Conservation (phyloP, 2,888 invertebrate species). For the Unio delphinus region DNA sequence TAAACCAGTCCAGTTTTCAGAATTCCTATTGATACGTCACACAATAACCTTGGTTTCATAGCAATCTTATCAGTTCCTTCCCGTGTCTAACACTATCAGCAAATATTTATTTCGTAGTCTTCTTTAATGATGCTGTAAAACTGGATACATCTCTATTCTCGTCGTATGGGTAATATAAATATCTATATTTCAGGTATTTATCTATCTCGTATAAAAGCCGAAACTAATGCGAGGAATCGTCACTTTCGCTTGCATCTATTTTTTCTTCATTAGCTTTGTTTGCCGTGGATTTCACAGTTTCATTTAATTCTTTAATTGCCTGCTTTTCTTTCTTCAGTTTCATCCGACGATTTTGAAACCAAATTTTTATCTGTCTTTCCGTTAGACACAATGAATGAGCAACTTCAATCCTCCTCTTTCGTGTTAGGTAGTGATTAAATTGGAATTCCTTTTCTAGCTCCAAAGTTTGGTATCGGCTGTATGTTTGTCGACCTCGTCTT, state of each 20-base stretch:
- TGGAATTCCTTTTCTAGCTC: slow-evolving; percentile 99
- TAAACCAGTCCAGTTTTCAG: too few species aligned
- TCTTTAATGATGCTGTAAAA: background rate
- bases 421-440: slow-evolving; percentile 97
- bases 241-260: slow-evolving; percentile 21
- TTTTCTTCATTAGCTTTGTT: slow-evolving; percentile 19
- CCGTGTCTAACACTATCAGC: too few species aligned
- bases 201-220: too few species aligned
- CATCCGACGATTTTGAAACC: slow-evolving; percentile 94
- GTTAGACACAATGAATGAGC: slow-evolving; percentile 96
- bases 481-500: slow-evolving; percentile 90
- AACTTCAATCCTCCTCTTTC: slow-evolving; percentile 96
- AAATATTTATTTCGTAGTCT: too few species aligned
- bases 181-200: background rate
- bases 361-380: slow-evolving; percentile 85
- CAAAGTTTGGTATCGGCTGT: slow-evolving; percentile 96
- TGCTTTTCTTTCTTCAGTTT: slow-evolving; percentile 84
- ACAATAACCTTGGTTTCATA: too few species aligned
- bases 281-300: slow-evolving; percentile 21
- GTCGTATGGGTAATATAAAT: background rate
- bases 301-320: slow-evolving; percentile 65
- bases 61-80: too few species aligned
- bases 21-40: too few species aligned
- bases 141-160: slow-evolving; percentile 1
- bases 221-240: slow-evolving; percentile 10